Conservation (phyloP, 2,888 invertebrate genomes). For the Aphrophora alni region DNA sequence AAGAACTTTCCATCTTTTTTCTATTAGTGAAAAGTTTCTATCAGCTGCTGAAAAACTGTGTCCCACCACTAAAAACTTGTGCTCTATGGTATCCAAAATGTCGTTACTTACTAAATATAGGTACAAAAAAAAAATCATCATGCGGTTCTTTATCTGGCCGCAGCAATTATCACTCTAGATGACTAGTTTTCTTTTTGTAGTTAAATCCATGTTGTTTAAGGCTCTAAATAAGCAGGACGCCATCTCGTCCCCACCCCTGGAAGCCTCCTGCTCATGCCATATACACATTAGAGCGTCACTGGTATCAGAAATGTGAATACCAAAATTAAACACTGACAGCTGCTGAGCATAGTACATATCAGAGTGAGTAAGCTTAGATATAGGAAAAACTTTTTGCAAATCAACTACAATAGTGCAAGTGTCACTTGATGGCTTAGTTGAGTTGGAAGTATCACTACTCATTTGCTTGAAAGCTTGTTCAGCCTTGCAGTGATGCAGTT, state of each 20-base stretch:
- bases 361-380: constrained; percentile 11
- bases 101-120: background rate
- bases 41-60: background rate
- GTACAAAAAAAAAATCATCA: background rate
- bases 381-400: constrained; percentile 16
- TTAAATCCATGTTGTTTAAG: background rate
- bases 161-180: constrained; percentile 4
- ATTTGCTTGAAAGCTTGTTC: background rate
- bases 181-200: background rate
- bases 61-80: background rate
- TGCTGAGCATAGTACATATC: constrained; percentile 10
- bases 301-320: no score
- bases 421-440: constrained; percentile 12
- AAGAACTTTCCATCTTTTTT: background rate
- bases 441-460: background rate
- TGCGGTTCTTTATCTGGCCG: background rate
- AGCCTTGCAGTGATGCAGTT: background rate
- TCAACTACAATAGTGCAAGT: constrained; percentile 20
- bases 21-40: background rate
- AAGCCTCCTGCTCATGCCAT: background rate
- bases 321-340: background rate
- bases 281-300: background rate
- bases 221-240: background rate
- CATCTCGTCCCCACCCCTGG: background rate
- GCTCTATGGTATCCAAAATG: background rate